Conservation (phyloP, 1,140 invertebrate genomes). For the Drosophila orosa region DNA sequence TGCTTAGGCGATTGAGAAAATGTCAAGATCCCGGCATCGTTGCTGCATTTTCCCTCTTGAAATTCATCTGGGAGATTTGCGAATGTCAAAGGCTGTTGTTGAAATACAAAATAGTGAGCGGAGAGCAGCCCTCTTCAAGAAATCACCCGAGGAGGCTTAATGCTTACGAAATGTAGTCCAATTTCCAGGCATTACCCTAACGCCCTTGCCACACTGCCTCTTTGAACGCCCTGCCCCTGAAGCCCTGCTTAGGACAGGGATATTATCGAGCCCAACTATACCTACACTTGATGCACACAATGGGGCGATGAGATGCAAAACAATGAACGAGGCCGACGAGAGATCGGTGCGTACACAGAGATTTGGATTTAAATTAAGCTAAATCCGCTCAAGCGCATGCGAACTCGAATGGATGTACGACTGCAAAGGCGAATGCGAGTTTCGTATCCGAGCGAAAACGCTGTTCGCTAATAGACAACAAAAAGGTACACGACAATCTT, state of each 20-base stretch:
- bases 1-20: conserved; percentile 43
- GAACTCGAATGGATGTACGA: conserved; percentile 21
- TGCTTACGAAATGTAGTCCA: conserved; percentile 57
- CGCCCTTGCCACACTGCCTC: conserved; percentile 33
- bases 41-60: conserved; percentile 14
- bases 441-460: conserved; percentile 43
- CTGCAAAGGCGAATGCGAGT: conserved; percentile 22
- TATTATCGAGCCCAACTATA: conserved; percentile 25
- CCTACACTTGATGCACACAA: conserved; percentile 38
- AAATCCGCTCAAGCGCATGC: conserved; percentile 74
- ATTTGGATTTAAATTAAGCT: conserved; percentile 83
- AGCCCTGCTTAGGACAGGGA: conserved; percentile 41
- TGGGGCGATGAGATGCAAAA: conserved; percentile 40
- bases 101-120: conserved; percentile 4
- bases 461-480: conserved; percentile 76
- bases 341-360: conserved; percentile 55
- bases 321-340: conserved; percentile 41
- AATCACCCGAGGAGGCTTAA: conserved; percentile 42
- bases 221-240: conserved; percentile 25
- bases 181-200: conserved; percentile 54
- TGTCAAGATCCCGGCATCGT: conserved; percentile 48
- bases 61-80: conserved; percentile 24
- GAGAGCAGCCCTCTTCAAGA: conserved; percentile 19
- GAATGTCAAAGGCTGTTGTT: conserved; percentile 46
- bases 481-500: conserved; percentile 72